Conservation (phyloP, 1,140 invertebrate species). For the Drosophila oshimai region DNA sequence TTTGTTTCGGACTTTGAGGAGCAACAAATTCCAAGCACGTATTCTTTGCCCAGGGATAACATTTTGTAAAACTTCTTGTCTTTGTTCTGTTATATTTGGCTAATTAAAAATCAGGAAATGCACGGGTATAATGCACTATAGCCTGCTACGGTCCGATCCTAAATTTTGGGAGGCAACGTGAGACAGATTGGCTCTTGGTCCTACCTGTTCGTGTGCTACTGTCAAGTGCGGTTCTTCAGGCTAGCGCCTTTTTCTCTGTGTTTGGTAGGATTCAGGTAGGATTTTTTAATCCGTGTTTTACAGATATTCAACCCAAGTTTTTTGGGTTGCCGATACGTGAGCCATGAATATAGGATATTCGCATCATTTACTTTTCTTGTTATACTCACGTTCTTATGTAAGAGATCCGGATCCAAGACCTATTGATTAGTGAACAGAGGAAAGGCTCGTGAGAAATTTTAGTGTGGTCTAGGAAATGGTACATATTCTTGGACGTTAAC, state of each 20-base stretch:
- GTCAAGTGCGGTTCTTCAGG: constrained; percentile 61
- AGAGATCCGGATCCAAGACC: too few species aligned
- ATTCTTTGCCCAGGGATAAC: not conserved
- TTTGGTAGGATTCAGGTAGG: constrained; percentile 35
- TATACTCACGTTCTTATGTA: constrained; percentile 46
- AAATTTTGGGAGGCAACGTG: constrained; percentile 15
- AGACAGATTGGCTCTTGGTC: constrained; percentile 2
- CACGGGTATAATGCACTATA: constrained; percentile 35
- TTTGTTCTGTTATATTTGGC: constrained; percentile 40
- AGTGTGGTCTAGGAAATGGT: constrained; percentile 1
- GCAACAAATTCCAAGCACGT: constrained; percentile 47
- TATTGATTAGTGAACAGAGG: not conserved
- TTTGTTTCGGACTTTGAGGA: not conserved
- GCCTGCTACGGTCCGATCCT: constrained; percentile 9
- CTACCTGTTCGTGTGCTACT: constrained; percentile 30
- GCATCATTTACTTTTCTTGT: constrained; percentile 37
- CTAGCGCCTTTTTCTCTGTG: constrained; percentile 31
- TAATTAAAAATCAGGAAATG: constrained; percentile 72
- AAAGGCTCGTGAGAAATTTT: not conserved
- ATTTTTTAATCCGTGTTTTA: not conserved
- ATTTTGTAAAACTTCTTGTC: constrained; percentile 25
- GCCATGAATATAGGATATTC: constrained; percentile 31
- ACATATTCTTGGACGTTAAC: not conserved
- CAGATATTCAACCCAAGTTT: not conserved
- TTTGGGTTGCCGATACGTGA: constrained; percentile 26